Conservation (phyloP, 2,113 vertebrate species). For the Spheniscus mendiculus region DNA sequence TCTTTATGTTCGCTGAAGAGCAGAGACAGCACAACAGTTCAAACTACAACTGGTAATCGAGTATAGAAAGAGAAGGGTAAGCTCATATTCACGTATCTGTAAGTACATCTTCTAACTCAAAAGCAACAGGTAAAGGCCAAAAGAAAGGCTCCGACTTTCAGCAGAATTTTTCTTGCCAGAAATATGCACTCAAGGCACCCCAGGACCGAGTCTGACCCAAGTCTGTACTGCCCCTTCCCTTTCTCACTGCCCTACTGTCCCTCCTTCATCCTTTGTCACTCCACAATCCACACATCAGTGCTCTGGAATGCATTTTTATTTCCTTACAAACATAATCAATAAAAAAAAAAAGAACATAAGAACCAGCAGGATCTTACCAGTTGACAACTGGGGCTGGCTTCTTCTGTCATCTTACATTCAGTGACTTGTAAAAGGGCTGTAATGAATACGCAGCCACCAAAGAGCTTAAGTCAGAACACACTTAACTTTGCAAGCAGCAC, state of each 20-base stretch:
- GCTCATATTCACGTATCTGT: neutral
- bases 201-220: neutral
- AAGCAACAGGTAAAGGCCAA: neutral
- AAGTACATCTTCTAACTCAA: neutral
- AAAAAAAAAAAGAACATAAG: neutral
- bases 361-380: neutral
- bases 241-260: neutral
- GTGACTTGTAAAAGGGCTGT: neutral
- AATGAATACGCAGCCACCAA: neutral
- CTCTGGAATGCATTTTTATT: neutral
- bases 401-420: neutral
- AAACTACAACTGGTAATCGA: rapidly evolving
- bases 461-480: neutral
- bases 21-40: neutral
- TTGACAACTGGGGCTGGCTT: neutral
- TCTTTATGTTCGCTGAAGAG: neutral
- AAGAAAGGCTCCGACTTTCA: neutral
- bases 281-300: neutral
- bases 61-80: neutral
- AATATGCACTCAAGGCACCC: neutral
- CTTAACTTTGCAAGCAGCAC: neutral
- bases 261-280: neutral
- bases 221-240: neutral
- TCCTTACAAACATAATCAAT: neutral
- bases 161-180: neutral